Conservation (phyloP, 1,140 invertebrate genomes). For the Limonius californicus region DNA sequence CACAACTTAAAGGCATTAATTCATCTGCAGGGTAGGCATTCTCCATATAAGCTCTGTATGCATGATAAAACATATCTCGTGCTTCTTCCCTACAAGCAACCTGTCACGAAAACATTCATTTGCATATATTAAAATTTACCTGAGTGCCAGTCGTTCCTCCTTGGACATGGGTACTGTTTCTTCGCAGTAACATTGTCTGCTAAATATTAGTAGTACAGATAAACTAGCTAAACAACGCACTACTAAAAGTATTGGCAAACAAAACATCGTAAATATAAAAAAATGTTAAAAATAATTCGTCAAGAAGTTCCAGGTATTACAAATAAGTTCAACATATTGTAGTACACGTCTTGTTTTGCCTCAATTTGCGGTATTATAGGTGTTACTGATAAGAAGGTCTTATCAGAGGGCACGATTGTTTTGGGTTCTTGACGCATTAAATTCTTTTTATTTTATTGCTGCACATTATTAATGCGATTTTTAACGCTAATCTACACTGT, state of each 20-base stretch:
- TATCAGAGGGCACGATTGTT: neutral
- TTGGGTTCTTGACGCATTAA: neutral
- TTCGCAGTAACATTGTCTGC: conserved; percentile 57
- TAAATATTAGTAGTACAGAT: neutral
- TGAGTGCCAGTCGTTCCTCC: conserved; percentile 52
- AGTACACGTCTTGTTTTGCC: neutral
- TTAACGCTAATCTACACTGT: neutral
- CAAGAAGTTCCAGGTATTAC: neutral
- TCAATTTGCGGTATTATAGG: conserved; percentile 23
- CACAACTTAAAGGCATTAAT: conserved; percentile 94
- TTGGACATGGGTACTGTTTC: neutral
- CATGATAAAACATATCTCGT: conserved; percentile 95
- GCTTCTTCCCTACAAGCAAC: conserved; percentile 69
- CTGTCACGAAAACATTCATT: conserved; percentile 49
- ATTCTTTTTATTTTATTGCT: neutral
- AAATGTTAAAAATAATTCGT: neutral
- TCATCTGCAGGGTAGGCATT: conserved; percentile 98
- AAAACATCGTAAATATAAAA: neutral
- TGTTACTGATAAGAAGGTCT: neutral
- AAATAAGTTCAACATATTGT: conserved; percentile 5
- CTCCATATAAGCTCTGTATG: conserved; percentile 94
- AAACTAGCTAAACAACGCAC: neutral
- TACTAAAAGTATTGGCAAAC: neutral
- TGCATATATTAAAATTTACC: conserved; percentile 50
- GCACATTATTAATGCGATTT: too few relatives aligned